phyloP scores from a whole-genome alignment of 2,113 vertebrate genomes.

The Dinomys branickii region DNA sequence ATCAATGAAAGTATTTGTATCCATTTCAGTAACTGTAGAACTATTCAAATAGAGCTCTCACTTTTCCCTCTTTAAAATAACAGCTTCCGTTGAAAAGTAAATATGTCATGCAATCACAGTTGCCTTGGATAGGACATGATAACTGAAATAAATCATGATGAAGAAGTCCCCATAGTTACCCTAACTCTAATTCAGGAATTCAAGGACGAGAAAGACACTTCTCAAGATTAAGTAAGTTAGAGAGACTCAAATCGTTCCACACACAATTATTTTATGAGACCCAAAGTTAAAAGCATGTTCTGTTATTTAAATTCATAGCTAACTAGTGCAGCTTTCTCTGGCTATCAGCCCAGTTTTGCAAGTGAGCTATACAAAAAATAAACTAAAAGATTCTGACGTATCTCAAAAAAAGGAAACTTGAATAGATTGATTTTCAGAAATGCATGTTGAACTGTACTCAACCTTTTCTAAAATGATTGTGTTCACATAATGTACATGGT shows the following conservation, averaged over 20 bases:
- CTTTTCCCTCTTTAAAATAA: not conserved
- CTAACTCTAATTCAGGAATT: constrained; percentile 40
- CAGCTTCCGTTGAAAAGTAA: constrained; percentile 45
- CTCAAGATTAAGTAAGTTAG: constrained; percentile 47
- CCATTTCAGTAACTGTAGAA: not conserved
- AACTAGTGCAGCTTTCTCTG: not conserved
- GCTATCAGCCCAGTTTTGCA: not conserved
- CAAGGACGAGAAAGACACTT: not conserved
- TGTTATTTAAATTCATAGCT: not conserved
- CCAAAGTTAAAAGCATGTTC: not conserved
- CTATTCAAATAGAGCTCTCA: not conserved
- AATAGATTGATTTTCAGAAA: constrained; percentile 15
- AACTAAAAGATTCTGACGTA: constrained; percentile 2
- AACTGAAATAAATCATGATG: not conserved
- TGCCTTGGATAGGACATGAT: constrained; percentile 10
- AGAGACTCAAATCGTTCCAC: not conserved
- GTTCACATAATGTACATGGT: not conserved
- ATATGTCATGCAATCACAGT: not conserved
- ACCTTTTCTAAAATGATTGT: constrained; percentile 56
- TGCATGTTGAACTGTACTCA: constrained; percentile 3
- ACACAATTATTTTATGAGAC: constrained; percentile 41
- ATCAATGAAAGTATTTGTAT: not conserved
- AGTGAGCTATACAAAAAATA: constrained; percentile 19
- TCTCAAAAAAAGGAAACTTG: constrained; percentile 8
- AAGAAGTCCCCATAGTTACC: not conserved